These are phyloP conservation scores for Calliphora vomitoria DNA, from an alignment of 2,888 invertebrate genomes.

Conservation along the genomic window DNA sequence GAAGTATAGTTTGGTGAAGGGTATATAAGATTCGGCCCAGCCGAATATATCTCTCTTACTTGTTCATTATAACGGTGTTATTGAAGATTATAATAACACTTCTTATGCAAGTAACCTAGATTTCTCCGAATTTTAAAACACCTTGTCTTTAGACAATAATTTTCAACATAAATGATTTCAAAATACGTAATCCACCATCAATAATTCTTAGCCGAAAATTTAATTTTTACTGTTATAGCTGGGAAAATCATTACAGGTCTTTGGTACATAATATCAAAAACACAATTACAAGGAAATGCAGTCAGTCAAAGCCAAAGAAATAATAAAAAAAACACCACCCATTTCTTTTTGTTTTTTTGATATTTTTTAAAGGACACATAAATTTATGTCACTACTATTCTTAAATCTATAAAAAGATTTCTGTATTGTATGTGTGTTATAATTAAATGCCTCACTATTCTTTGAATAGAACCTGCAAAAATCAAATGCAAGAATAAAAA, in stretches of 20 bases:
- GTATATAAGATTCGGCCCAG: too few species aligned
- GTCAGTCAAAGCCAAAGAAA: slow-evolving; percentile 44
- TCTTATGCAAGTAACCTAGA: too few species aligned
- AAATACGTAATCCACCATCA: too few species aligned
- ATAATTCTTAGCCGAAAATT: not conserved
- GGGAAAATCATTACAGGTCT: slow-evolving; percentile 31
- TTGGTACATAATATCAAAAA: not conserved
- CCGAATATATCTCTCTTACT: too few species aligned
- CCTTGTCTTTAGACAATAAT: too few species aligned
- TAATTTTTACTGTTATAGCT: slow-evolving; percentile 34
- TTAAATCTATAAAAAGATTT: slow-evolving; percentile 3
- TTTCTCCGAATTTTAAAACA: too few species aligned
- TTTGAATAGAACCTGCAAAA: slow-evolving; percentile 67
- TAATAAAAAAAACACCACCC: slow-evolving; percentile 6
- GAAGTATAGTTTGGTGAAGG: too few species aligned
- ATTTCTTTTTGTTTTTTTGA: slow-evolving; percentile 23
- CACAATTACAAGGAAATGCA: slow-evolving; percentile 61
- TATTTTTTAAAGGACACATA: slow-evolving; percentile 42
- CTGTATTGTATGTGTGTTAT: slow-evolving; percentile 23
- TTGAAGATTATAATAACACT: too few species aligned
- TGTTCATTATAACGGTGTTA: too few species aligned
- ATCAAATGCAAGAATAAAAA: slow-evolving; percentile 59
- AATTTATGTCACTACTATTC: slow-evolving; percentile 63
- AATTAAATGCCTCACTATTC: slow-evolving; percentile 55
- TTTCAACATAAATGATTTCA: too few species aligned